Evolutionary conservation across 2,888 invertebrate genomes (phyloP), one percentile per base, ranked within the genome.

Genomic region (Periphyllus acericola): DNA sequence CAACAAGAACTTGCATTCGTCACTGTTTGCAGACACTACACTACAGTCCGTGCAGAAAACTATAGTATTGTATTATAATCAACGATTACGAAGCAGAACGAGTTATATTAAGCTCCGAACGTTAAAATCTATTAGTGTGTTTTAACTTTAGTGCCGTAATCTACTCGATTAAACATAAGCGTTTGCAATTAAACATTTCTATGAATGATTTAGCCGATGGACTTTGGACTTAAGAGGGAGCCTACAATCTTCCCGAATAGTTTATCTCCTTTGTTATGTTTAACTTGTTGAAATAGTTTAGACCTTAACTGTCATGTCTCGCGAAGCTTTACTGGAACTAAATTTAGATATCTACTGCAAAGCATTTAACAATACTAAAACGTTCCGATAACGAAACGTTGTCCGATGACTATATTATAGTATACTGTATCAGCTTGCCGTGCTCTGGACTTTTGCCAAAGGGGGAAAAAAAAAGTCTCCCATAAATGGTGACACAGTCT

Each of bases 201-300:
- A 68, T 40, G 36, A 66, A 68, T 66, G n/a, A 40, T 81, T 81
- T 40, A 29, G 19, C 66, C 66, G 29, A 40, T 66, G 80, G 40
- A 11, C n/a, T 36, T 80, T 36, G 55, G 66, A 66, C 60, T 60
- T 3, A 9, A 55, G 19, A 60, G 8, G 80, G n/a, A 80, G 60
- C 40, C 66, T 40, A 81, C 66, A 66, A 81, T 81, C 80, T 40
- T 81, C 40, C 21, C 21, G 29, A 81, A 81, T 81, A 81, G 80
- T 81, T 81, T 36, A 21, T 81, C n/a, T 66, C 40, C 80, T 66
- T 66, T 81, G 80, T 81, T 68, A 40, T 40, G 40, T 40, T 68
- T 8, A 40, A 81, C 40, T 81, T 36, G 66, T 40, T 32, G 29
- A 81, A 81, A 81, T 81, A 81, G 80, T 81, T 81, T 40, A 40